Base-by-base conservation (phyloP, 2,797 vertebrate genomes). In the Brotula barbata region DNA sequence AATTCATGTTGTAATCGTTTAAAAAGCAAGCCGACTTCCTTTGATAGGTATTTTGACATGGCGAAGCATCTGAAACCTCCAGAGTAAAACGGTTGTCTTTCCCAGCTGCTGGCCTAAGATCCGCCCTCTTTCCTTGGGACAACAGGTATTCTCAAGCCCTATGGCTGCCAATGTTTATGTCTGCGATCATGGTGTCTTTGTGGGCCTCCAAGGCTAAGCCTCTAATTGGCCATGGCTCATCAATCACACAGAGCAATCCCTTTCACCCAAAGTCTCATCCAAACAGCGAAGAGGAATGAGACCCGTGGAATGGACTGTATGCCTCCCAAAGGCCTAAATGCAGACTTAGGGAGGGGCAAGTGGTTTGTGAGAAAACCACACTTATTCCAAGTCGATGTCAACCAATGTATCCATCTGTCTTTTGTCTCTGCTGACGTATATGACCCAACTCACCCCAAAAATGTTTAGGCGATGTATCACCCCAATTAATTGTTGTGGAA, bases 191-290 rank as follows among this genome's bases (percentile, higher is more conserved):
- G 56, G 73, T 80, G 79, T 87, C 89, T 88, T 84, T 82, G 68
- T 75, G 83, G 81, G 85, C 79, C 85, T 88, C 78, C 19, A 14
- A 53, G 74, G 76, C 86, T 92, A 89, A 91, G 87, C 89, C 78
- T 87, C 78, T 89, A 88, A 91, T 91, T 92, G 90, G 89, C 88
- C 81, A 90, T 68, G 89, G 89, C 80, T 90, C 90, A 91, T 92
- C 85, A 89, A 90, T 92, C 89, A 89, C 67, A 64, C 64, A 48
- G 83, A 84, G 85, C 51, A 64, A 82, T 54, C 75, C 77, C 68
- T 84, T 88, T 87, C 75, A 87, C 85, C 80, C 65, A 85, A 71
- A 83, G 73, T 78, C 80, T 78, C 82, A 73, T 89, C 89, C 85
- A 87, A 89, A 82, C 64, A 85, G 75, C 65, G 25, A 71, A 81